These are phyloP conservation scores for Gryllus bimaculatus DNA, from an alignment of 1,140 invertebrate species.

Conservation along the genomic window DNA sequence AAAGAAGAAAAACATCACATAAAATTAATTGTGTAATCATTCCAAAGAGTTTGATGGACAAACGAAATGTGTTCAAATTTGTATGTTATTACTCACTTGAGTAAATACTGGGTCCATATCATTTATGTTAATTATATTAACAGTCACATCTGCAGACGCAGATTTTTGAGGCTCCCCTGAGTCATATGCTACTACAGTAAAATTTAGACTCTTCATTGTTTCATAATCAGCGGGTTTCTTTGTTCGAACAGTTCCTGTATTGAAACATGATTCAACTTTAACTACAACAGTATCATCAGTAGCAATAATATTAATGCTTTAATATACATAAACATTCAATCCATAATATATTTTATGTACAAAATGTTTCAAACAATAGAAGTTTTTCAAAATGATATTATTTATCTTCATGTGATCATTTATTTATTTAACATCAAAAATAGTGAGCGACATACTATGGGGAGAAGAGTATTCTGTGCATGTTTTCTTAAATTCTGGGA, in stretches of 20 bases:
- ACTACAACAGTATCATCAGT: not conserved
- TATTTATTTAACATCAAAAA: too few relatives aligned
- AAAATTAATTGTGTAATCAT: not conserved
- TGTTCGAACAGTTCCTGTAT: conserved; percentile 63
- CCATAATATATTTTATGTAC: not conserved
- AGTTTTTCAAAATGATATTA: not conserved
- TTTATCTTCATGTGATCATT: too few relatives aligned
- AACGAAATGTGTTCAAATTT: not conserved
- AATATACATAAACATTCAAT: not conserved
- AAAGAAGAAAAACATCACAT: conserved; percentile 15
- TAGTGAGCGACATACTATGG: too few relatives aligned
- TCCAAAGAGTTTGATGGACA: not conserved
- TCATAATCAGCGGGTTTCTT: conserved; percentile 77
- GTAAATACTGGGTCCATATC: conserved; percentile 75
- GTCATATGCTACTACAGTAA: conserved; percentile 72
- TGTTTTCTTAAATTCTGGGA: too few relatives aligned
- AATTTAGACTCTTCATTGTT: conserved; percentile 58
- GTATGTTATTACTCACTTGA: conserved; percentile 28
- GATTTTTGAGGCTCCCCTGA: conserved; percentile 71
- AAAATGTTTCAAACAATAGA: not conserved
- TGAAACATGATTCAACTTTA: not conserved
- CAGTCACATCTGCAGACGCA: conserved; percentile 59
- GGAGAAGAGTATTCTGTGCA: too few relatives aligned
- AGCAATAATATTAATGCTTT: not conserved
- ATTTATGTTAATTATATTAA: conserved; percentile 76